These are phyloP conservation scores for Donacobius atricapilla DNA, from an alignment of 2,113 vertebrate species.

Conservation along the genomic window DNA sequence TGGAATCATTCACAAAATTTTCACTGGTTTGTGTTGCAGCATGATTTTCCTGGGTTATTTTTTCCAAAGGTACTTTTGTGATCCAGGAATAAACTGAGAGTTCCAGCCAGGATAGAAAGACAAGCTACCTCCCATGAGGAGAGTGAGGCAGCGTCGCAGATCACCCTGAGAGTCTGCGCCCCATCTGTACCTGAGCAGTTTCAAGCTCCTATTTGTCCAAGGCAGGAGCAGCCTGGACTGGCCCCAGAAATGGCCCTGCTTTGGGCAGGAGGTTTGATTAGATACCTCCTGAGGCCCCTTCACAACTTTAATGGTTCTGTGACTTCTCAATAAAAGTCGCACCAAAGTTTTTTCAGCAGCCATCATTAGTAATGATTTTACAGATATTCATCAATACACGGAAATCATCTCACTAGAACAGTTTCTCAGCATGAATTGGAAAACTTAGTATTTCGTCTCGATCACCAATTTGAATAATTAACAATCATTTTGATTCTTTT, in stretches of 20 bases:
- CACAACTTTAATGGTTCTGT: background rate
- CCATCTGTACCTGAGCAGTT: background rate
- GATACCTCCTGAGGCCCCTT: background rate
- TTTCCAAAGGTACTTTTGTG: background rate
- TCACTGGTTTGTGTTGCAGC: background rate
- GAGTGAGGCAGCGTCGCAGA: background rate
- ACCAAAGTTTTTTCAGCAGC: background rate
- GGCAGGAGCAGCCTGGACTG: background rate
- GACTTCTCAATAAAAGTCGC: background rate
- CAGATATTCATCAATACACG: background rate
- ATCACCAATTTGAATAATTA: background rate
- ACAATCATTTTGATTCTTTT: background rate
- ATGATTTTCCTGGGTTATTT: background rate
- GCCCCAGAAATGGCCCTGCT: background rate
- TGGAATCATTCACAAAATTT: background rate
- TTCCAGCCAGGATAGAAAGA: background rate
- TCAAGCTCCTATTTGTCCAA: background rate
- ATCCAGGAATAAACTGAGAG: background rate
- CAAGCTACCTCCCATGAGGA: background rate
- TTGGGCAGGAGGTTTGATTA: background rate
- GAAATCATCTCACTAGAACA: background rate
- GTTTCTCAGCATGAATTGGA: background rate
- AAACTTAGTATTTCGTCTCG: background rate
- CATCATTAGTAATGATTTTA: background rate
- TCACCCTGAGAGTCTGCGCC: fast-evolving